Conservation (phyloP, 2,888 invertebrate species). For the Leptopilina syphax region DNA sequence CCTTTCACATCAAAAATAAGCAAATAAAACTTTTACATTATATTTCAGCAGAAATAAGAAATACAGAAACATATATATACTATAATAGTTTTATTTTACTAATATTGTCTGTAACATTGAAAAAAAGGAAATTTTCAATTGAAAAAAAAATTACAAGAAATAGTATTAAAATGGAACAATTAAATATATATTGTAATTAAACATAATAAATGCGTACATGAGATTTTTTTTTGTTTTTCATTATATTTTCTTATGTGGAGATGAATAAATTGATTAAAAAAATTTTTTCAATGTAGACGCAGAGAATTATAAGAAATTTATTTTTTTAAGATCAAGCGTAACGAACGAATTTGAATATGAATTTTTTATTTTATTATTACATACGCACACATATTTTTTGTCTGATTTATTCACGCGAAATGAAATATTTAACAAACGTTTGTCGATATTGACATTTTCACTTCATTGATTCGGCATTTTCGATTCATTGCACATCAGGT, state of each 20-base stretch:
- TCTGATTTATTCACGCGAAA: slow-evolving; percentile 9
- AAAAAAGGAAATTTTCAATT: neutral
- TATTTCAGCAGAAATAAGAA: neutral
- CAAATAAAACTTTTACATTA: slow-evolving; percentile 5
- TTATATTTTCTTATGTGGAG: too few species aligned
- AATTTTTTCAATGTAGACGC: too few species aligned
- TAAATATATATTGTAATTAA: too few species aligned
- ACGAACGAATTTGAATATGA: slow-evolving; percentile 22
- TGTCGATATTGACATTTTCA: slow-evolving; percentile 34
- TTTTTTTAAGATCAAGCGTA: neutral
- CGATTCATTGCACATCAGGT: slow-evolving; percentile 24
- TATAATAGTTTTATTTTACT: neutral
- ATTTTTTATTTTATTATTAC: neutral
- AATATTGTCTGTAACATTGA: neutral
- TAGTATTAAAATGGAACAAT: too few species aligned
- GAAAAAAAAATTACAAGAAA: too few species aligned
- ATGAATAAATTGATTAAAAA: too few species aligned
- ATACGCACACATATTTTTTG: too few species aligned
- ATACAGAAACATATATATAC: neutral
- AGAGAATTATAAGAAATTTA: neutral
- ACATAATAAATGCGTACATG: too few species aligned
- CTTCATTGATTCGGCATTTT: slow-evolving; percentile 12
- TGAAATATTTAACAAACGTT: slow-evolving; percentile 26
- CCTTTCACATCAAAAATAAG: slow-evolving; percentile 2
- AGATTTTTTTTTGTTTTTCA: too few species aligned